phyloP scores from a whole-genome alignment of 2,888 invertebrate species.

The Tenthredo livida region DNA sequence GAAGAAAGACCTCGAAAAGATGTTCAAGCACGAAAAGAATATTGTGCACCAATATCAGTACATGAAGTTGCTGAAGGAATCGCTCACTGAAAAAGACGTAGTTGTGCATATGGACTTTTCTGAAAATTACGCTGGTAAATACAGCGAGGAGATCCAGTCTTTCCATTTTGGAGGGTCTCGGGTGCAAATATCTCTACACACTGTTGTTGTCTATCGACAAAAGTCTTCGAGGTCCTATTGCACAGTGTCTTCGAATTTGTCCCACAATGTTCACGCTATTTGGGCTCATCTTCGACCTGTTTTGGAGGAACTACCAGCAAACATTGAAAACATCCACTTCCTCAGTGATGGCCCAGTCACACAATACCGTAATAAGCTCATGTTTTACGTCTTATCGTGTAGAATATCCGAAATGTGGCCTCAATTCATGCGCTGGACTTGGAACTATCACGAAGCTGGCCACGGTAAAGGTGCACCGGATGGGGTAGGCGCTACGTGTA shows the following conservation, averaged over 20 bases:
- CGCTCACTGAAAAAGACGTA: slow-evolving; percentile 53
- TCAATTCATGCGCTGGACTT: slow-evolving; percentile 61
- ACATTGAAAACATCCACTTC: slow-evolving; percentile 60
- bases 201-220: slow-evolving; percentile 55
- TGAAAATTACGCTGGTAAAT: slow-evolving; percentile 67
- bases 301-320: slow-evolving; percentile 59
- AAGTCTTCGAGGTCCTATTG: background rate
- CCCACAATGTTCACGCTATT: slow-evolving; percentile 65
- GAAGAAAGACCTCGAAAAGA: slow-evolving; percentile 33
- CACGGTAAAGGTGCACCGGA: slow-evolving; percentile 71
- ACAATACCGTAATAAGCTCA: slow-evolving; percentile 68
- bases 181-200: slow-evolving; percentile 69
- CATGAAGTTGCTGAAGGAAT: slow-evolving; percentile 54
- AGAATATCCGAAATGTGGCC: slow-evolving; percentile 63
- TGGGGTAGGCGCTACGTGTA: slow-evolving; percentile 70
- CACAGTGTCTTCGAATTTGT: slow-evolving; percentile 62
- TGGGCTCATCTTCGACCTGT: slow-evolving; percentile 68
- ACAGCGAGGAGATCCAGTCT: slow-evolving; percentile 71
- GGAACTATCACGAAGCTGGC: slow-evolving; percentile 68
- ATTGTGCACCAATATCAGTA: slow-evolving; percentile 57
- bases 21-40: slow-evolving; percentile 53
- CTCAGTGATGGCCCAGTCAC: slow-evolving; percentile 65
- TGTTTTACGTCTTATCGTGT: slow-evolving; percentile 68
- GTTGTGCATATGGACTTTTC: slow-evolving; percentile 52
- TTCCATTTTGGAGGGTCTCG: slow-evolving; percentile 73